Evolutionary conservation across 2,888 invertebrate genomes (phyloP), one percentile per base, ranked within the genome.

Genomic region (Caenorhabditis becei): DNA sequence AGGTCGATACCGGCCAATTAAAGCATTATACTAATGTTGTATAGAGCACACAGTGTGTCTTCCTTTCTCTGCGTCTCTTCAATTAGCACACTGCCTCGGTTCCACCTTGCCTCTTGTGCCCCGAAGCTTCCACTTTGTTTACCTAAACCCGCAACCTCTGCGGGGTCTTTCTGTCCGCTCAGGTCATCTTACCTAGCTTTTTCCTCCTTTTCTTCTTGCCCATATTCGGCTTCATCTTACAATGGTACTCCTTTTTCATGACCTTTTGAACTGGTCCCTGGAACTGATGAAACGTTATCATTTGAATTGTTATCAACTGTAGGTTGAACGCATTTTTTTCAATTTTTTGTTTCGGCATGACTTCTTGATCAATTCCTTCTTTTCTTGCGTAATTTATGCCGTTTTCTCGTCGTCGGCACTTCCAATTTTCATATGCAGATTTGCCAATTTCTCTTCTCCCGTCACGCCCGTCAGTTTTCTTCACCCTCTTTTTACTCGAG

Each of bases 151-250:
- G 61, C 70, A 58, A 63, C 62, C 66, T 47, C 41, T 47, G 49
- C 37, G 44, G 53, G 61, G 24, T 2, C n/a, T n/a, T n/a, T 51
- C 51, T 24, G 24, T 51, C 51, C 51, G 32, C 7, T 59, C 66
- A 67, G 75, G 77, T 77, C 77, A 77, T 69, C 77, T 67, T 69
- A 67, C 77, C 77, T 70, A 62, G 63, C 70, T 63, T 70, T 44
- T 71, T 70, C 69, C 35, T 23, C 69, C 53, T 71, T n/a, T n/a
- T n/a, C 37, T 53, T 51, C 51, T 51, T 51, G 7, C 53, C 51
- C 28, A 37, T 44, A 24, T 77, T 56, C 69, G 69, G 54, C 62
- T 63, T 71, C 47, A 59, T 69, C 23, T 66, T 59, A 66, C 56
- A 41, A 14, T 44, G 4, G 3, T 44, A 8, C 44, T n/a, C 4